Conservation (phyloP, 2,797 vertebrate genomes). For the Darevskia nairensis region DNA sequence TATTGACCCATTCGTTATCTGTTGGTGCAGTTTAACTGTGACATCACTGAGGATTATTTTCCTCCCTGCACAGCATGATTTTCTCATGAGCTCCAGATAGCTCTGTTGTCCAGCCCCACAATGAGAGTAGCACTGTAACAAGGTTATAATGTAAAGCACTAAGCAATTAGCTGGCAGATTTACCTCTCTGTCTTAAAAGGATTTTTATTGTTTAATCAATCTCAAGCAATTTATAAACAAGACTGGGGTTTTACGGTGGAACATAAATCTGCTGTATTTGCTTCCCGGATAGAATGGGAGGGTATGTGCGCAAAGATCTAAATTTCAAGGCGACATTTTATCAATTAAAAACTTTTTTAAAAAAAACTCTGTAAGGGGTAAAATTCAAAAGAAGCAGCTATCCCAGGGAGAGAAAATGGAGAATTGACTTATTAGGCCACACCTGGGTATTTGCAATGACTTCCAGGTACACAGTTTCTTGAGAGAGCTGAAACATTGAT, state of each 20-base stretch:
- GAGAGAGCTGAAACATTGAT: background rate
- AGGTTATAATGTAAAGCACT: constrained; percentile 77
- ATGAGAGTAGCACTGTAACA: constrained; percentile 54
- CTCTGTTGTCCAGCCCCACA: constrained; percentile 44
- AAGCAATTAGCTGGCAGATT: constrained; percentile 80
- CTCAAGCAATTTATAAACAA: constrained; percentile 82
- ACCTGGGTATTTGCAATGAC: background rate
- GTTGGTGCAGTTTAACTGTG: constrained; percentile 49
- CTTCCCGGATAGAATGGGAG: constrained; percentile 65
- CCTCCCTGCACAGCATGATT: constrained; percentile 56
- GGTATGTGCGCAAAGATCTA: constrained; percentile 47
- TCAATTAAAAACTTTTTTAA: constrained; percentile 52
- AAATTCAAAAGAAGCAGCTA: constrained; percentile 16
- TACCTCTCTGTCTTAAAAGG: constrained; percentile 83
- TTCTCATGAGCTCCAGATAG: constrained; percentile 59
- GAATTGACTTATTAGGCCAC: background rate
- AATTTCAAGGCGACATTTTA: constrained; percentile 68
- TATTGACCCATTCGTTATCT: constrained; percentile 63
- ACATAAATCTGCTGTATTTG: constrained; percentile 73
- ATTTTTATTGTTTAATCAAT: constrained; percentile 85
- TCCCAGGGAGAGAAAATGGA: background rate
- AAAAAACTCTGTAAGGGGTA: constrained; percentile 18
- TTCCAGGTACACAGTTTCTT: constrained; percentile 26
- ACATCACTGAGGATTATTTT: constrained; percentile 34
- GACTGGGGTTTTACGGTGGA: constrained; percentile 72